phyloP scores from a whole-genome alignment of 2,797 vertebrate species.

The Rhabdomys pumilio region DNA sequence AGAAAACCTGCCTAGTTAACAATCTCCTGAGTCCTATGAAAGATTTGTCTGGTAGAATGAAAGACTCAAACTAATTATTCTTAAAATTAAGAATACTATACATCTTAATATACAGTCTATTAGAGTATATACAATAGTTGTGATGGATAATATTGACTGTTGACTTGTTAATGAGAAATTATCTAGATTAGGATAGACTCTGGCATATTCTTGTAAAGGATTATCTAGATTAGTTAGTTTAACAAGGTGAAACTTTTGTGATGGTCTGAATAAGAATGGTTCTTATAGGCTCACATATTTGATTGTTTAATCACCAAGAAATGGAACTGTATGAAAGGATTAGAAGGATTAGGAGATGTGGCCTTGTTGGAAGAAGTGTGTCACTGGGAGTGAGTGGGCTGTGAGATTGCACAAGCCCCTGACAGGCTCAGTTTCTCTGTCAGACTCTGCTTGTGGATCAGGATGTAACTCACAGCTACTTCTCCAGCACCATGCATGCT shows the following conservation, averaged over 20 bases:
- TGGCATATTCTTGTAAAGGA: neutral
- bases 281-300: neutral
- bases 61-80: neutral
- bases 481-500: neutral
- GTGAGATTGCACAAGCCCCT: neutral
- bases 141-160: neutral
- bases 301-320: neutral
- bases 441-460: neutral
- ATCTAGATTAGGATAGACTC: neutral
- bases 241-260: neutral
- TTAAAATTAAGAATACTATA: neutral
- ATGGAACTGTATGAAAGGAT: neutral
- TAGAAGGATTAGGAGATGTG: neutral
- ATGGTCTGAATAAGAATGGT: neutral
- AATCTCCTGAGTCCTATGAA: neutral
- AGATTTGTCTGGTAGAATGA: slow-evolving; percentile 20
- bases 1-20: slow-evolving; percentile 7
- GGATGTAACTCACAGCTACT: neutral
- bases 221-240: neutral
- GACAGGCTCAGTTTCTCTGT: neutral
- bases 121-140: neutral
- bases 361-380: neutral
- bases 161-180: neutral
- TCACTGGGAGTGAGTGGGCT: neutral
- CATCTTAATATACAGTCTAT: neutral